phyloP scores from a whole-genome alignment of 2,888 invertebrate genomes.

The Cybosia mesomella region DNA sequence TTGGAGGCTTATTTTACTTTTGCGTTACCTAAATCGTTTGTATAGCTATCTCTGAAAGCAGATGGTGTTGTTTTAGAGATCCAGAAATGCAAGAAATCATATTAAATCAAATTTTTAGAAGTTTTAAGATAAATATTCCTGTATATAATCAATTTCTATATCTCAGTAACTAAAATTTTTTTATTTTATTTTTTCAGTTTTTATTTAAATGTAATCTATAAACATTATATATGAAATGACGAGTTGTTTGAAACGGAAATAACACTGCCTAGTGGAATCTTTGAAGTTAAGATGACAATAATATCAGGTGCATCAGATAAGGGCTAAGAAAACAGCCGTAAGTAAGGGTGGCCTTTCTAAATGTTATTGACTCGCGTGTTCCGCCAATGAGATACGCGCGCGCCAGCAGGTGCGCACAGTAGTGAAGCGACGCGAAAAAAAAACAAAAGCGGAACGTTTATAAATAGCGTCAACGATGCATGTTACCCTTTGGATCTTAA shows the following conservation, averaged over 20 bases:
- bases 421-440: conserved; percentile 57
- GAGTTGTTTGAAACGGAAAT: not conserved
- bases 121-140: too few species aligned
- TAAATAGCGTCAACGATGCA: conserved; percentile 79
- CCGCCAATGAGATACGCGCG: conserved; percentile 72
- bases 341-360: conserved; percentile 75
- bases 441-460: conserved; percentile 72
- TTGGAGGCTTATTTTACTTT: too few species aligned
- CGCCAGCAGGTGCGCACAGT: conserved; percentile 75
- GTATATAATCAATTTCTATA: not conserved
- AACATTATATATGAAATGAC: not conserved
- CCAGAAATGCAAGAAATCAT: too few species aligned
- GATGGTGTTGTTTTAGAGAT: too few species aligned
- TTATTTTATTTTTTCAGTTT: too few species aligned
- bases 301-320: conserved; percentile 61
- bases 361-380: conserved; percentile 78
- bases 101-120: too few species aligned
- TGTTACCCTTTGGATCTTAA: conserved; percentile 73
- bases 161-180: not conserved
- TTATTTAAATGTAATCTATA: conserved; percentile 23
- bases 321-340: conserved; percentile 69
- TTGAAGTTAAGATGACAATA: conserved; percentile 25
- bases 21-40: too few species aligned
- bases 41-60: too few species aligned
- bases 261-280: not conserved